phyloP scores from a whole-genome alignment of 2,113 vertebrate genomes.

The Psophia crepitans region DNA sequence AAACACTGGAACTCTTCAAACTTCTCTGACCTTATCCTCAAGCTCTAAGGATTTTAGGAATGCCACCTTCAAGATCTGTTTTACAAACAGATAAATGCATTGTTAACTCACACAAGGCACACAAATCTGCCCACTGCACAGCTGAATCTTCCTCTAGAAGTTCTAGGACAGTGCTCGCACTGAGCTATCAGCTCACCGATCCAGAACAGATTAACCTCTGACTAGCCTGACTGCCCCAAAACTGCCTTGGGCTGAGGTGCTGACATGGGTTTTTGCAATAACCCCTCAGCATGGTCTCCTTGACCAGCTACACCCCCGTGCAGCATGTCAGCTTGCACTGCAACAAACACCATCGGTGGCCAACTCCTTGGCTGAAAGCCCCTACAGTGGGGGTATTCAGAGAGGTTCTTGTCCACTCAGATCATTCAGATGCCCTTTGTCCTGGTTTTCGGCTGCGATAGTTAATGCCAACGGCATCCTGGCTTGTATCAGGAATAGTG shows the following conservation, averaged over 20 bases:
- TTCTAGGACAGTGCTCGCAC: neutral
- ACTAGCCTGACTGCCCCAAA: neutral
- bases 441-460: no score
- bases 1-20: neutral
- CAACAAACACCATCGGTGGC: neutral
- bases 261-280: neutral
- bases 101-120: neutral
- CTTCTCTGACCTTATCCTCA: neutral
- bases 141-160: neutral
- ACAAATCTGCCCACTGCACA: neutral
- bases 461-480: no score
- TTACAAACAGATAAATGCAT: neutral
- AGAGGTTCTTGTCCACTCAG: neutral
- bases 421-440: neutral
- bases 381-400: neutral
- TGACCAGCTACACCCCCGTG: neutral
- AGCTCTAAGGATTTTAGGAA: neutral
- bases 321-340: neutral
- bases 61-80: neutral
- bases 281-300: neutral
- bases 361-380: neutral
- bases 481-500: no score
- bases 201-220: neutral
- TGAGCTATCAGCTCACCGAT: neutral
- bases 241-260: neutral